Percentiles rank a stretch among this genome's conserved stretches.
phyloP scores from a whole-genome alignment of 2,888 invertebrate genomes.

The Diaphora mendica region DNA sequence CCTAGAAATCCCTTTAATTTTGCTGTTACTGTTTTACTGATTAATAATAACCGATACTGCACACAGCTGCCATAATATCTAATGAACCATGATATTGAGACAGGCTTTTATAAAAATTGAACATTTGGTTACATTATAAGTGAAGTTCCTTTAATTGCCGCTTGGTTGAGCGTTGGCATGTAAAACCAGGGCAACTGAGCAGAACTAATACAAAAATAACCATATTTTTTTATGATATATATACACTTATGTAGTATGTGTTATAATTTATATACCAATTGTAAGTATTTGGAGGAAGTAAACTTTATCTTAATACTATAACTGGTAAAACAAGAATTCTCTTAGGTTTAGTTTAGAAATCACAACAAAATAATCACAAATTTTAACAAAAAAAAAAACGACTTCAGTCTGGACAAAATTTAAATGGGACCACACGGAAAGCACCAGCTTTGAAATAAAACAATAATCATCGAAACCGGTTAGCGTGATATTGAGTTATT shows the following conservation, averaged over 20 bases:
- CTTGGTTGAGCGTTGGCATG: slow-evolving; percentile 27
- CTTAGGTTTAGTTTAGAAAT: not conserved
- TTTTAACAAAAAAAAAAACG: too few species aligned
- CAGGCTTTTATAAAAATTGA: not conserved
- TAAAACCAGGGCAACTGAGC: slow-evolving; percentile 37
- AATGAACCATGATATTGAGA: not conserved
- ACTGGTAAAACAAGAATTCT: too few species aligned
- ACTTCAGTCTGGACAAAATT: too few species aligned
- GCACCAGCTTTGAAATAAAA: too few species aligned
- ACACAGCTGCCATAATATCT: not conserved
- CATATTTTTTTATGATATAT: not conserved
- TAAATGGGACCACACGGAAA: too few species aligned
- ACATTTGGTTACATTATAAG: not conserved
- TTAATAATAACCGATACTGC: not conserved
- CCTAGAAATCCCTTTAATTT: too few species aligned
- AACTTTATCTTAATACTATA: too few species aligned
- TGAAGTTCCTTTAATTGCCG: slow-evolving; percentile 26
- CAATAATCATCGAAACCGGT: too few species aligned
- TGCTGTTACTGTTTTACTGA: too few species aligned
- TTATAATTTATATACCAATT: not conserved
- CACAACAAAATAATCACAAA: too few species aligned
- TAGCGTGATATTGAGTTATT: too few species aligned
- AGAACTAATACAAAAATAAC: slow-evolving; percentile 44
- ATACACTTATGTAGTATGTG: not conserved
- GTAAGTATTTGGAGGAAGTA: not conserved